phyloP scores from a whole-genome alignment of 2,113 vertebrate species.

The Phaetusa simplex region DNA sequence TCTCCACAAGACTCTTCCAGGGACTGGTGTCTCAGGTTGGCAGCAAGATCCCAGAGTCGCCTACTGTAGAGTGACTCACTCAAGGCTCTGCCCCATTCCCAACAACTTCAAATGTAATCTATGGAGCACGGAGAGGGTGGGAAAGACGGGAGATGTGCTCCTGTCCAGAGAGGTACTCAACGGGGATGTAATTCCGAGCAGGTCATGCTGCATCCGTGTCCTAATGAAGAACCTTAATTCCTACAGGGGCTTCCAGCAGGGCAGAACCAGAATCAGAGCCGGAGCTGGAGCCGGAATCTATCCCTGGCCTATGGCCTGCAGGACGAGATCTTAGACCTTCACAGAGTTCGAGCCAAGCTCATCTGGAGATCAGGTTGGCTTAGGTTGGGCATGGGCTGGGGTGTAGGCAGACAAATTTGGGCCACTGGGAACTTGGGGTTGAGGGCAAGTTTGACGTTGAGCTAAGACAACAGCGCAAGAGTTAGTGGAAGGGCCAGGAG shows the following conservation, averaged over 20 bases:
- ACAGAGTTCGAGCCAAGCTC: neutral
- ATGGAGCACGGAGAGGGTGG: neutral
- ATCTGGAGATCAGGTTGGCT: neutral
- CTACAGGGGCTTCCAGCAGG: neutral
- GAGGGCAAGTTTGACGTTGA: neutral
- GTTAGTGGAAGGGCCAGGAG: neutral
- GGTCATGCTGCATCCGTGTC: rapidly evolving
- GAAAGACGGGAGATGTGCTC: neutral
- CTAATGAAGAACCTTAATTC: neutral
- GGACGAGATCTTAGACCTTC: neutral
- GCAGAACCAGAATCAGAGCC: neutral
- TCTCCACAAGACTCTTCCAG: neutral
- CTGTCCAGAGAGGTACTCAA: neutral
- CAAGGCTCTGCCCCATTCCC: neutral
- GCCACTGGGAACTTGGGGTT: neutral
- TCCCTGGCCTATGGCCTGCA: neutral
- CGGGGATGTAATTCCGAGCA: neutral
- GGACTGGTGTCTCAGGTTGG: neutral
- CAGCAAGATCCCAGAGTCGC: neutral
- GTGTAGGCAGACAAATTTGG: neutral
- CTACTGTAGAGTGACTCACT: neutral
- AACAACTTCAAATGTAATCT: too few species aligned
- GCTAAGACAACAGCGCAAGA: neutral
- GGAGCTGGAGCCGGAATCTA: neutral
- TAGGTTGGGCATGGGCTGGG: neutral